Evolutionary conservation across 1,140 invertebrate species (phyloP).

Genomic region (Drosophila quadrilineata): DNA sequence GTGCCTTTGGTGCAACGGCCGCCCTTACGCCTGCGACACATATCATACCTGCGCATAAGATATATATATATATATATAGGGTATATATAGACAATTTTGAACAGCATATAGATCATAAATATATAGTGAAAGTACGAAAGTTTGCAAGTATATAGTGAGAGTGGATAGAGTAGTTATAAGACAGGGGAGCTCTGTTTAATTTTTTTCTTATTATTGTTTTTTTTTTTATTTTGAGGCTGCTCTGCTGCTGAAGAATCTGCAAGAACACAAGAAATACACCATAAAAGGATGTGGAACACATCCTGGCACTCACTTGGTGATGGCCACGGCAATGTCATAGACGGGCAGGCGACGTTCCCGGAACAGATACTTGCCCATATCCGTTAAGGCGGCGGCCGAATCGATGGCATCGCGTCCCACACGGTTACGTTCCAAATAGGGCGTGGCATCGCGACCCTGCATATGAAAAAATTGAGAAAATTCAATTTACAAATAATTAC

Average conservation of each 20-base stretch:
- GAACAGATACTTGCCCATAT: conserved; percentile 98
- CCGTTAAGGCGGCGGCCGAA: conserved; percentile 95
- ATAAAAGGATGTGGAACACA: conserved; percentile 3
- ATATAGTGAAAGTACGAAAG: neutral
- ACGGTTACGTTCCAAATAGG: conserved; percentile 95
- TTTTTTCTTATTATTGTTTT: conserved; percentile 30
- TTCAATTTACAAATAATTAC: too few species aligned
- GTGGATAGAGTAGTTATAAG: neutral
- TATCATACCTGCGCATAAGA: conserved; percentile 92
- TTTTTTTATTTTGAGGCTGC: too few species aligned
- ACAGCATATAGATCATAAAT: neutral
- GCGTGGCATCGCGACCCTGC: conserved; percentile 96
- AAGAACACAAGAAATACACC: conserved; percentile 52
- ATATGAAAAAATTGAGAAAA: conserved; percentile 42
- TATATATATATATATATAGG: conserved; percentile 54
- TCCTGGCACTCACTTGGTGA: conserved; percentile 92
- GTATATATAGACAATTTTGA: too few species aligned
- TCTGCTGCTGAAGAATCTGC: conserved; percentile 42
- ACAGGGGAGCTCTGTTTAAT: neutral
- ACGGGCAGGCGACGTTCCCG: conserved; percentile 95
- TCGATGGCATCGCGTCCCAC: conserved; percentile 96
- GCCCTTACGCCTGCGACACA: conserved; percentile 96
- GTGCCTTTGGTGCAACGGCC: conserved; percentile 97
- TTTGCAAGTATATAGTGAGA: too few species aligned
- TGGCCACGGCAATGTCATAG: conserved; percentile 97